Conservation (phyloP, 2,888 invertebrate species). For the Encarsia formosa region DNA sequence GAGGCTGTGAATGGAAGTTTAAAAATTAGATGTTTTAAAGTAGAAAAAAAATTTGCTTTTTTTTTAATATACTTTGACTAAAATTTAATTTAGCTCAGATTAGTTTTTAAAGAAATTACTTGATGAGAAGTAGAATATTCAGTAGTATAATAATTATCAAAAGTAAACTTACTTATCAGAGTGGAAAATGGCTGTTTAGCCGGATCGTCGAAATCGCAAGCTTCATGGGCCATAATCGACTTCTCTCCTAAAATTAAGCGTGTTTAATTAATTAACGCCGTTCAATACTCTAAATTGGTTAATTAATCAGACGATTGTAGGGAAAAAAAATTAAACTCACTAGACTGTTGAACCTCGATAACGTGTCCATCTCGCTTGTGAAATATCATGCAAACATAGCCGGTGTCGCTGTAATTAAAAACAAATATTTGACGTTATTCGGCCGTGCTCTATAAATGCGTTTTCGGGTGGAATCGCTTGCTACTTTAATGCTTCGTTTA, state of each 20-base stretch:
- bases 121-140: not conserved
- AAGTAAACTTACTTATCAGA: constrained; percentile 60
- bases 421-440: constrained; percentile 21
- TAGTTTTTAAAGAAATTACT: not conserved
- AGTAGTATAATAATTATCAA: not conserved
- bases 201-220: constrained; percentile 59
- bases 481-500: too few species aligned
- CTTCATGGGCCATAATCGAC: constrained; percentile 59
- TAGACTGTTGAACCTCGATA: constrained; percentile 68
- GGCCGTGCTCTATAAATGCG: too few species aligned
- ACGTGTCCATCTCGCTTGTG: constrained; percentile 67
- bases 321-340: constrained; percentile 41
- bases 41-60: too few species aligned
- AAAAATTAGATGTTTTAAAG: too few species aligned
- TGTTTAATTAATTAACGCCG: constrained; percentile 8
- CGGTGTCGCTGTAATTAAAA: constrained; percentile 64
- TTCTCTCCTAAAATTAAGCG: constrained; percentile 42
- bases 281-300: not conserved
- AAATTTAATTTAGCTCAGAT: too few species aligned
- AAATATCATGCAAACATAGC: constrained; percentile 74
- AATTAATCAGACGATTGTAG: not conserved
- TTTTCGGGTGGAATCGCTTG: too few species aligned
- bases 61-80: too few species aligned
- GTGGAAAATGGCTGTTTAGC: constrained; percentile 59
- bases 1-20: constrained; percentile 55